These are phyloP conservation scores for Pyrochroa serraticornis DNA, from an alignment of 2,888 invertebrate genomes.

Conservation along the genomic window DNA sequence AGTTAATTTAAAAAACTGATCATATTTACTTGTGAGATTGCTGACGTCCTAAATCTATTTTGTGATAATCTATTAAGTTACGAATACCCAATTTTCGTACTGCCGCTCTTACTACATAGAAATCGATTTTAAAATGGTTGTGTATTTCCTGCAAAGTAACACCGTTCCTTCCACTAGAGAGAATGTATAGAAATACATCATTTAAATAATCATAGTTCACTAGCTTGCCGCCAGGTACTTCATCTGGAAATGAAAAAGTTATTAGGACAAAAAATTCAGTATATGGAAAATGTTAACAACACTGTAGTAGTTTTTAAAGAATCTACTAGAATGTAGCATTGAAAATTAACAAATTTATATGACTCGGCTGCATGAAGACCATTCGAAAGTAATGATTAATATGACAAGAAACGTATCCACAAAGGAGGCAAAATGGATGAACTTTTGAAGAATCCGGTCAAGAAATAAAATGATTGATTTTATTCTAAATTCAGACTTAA, in stretches of 20 bases:
- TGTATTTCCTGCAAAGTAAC: conserved; percentile 40
- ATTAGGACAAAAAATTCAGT: neutral
- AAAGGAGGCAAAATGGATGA: no score
- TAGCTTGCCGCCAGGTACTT: conserved; percentile 10
- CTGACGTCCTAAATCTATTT: conserved; percentile 46
- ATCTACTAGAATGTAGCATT: no score
- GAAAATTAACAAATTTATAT: no score
- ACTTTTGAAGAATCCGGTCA: no score
- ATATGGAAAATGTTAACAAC: no score
- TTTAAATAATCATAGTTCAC: conserved; percentile 37
- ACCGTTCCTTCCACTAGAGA: conserved; percentile 42
- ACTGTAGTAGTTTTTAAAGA: no score
- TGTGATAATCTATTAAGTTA: conserved; percentile 38
- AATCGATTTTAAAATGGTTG: conserved; percentile 40
- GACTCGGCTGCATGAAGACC: no score
- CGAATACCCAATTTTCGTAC: conserved; percentile 39
- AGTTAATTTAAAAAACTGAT: conserved; percentile 28
- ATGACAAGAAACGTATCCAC: no score
- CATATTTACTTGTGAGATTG: conserved; percentile 45
- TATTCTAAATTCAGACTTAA: no score
- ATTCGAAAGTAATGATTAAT: no score
- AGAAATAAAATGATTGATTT: no score
- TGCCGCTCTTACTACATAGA: conserved; percentile 40
- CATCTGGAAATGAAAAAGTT: conserved; percentile 22
- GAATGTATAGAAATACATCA: conserved; percentile 44